These are phyloP conservation scores for Polyploca ridens DNA, from an alignment of 2,888 invertebrate species.

Conservation along the genomic window DNA sequence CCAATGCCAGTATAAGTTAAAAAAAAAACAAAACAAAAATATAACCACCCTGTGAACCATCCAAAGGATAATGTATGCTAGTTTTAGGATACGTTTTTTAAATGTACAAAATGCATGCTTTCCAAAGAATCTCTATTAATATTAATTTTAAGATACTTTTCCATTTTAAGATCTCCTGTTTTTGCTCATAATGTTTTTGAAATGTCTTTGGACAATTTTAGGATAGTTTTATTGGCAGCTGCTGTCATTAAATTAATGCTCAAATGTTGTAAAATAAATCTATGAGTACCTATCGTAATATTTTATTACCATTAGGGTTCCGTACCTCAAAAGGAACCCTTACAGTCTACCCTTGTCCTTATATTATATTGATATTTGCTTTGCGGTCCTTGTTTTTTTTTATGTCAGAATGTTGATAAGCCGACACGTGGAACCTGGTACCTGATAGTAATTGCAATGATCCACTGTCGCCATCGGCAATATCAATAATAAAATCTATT, in stretches of 20 bases:
- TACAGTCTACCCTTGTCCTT: too few species aligned
- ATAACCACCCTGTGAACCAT: not conserved
- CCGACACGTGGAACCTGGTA: too few species aligned
- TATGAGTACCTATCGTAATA: not conserved
- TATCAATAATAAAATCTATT: too few species aligned
- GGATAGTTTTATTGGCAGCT: conserved; percentile 54
- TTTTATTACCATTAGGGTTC: not conserved
- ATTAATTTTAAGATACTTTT: conserved; percentile 56
- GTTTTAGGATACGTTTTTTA: conserved; percentile 12
- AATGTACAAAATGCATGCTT: conserved; percentile 78
- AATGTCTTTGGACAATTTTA: conserved; percentile 31
- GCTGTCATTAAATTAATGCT: conserved; percentile 55
- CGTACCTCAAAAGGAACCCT: too few species aligned
- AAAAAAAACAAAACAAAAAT: not conserved
- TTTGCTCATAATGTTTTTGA: conserved; percentile 54
- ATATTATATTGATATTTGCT: too few species aligned
- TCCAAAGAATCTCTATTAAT: conserved; percentile 80
- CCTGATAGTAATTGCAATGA: too few species aligned
- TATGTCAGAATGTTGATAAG: too few species aligned
- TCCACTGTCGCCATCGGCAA: too few species aligned
- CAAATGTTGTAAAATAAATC: not conserved
- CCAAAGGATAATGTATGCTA: not conserved
- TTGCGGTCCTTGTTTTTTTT: too few species aligned
- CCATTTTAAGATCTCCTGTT: conserved; percentile 73
- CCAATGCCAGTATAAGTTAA: not conserved